Base-by-base conservation (phyloP, 2,888 invertebrate genomes). In the Caenorhabditis drosophilae region DNA sequence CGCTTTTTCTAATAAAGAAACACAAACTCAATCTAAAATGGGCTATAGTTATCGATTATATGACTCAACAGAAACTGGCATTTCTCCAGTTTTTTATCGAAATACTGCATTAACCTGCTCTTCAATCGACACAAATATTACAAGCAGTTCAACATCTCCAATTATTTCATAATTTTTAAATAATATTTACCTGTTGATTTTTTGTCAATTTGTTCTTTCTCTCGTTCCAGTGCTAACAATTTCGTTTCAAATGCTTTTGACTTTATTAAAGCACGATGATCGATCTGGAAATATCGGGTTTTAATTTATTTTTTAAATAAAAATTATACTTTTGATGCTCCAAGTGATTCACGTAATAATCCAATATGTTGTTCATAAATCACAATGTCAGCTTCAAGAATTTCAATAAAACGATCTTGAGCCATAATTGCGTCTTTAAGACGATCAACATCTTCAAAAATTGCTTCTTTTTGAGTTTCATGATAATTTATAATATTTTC, bases 221-320 rank as follows among this genome's bases (percentile, higher is more conserved):
- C 82, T 44, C 70, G 59, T 51, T 80, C 78, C 51, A 80, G 58
- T 6, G 78, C 80, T 47, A 70, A 67, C 51, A 82, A 48, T 55
- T 82, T 82, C 34, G 81, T 78, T 48, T 77, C 73, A 59, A 79
- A 80, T 3, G 82, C 82, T 58, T 82, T 82, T 22, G 79, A 78
- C 42, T 76, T 76, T 25, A 80, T 77, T n/a, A 76, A 67, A 34
- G 80, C 76, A 9, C 78, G 73, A 47, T 81, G 79, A 25, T 81
- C 78, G 35, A 77, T 57, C 70, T 73, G 25, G 16, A 63, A 52
- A 35, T 7, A 52, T 23, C 36, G 22, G 18, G 27, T 46, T 44
- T 11, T 25, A 53, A 35, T 42, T 35, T 52, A 38, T 42, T 38
- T 25, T 20, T 18, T 40, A 42, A 6, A 12, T 25, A 16, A n/a